These are phyloP conservation scores for mouse (Mus musculus) DNA, from an alignment of 2,113 vertebrate species.

Conservation along the genomic window DNA sequence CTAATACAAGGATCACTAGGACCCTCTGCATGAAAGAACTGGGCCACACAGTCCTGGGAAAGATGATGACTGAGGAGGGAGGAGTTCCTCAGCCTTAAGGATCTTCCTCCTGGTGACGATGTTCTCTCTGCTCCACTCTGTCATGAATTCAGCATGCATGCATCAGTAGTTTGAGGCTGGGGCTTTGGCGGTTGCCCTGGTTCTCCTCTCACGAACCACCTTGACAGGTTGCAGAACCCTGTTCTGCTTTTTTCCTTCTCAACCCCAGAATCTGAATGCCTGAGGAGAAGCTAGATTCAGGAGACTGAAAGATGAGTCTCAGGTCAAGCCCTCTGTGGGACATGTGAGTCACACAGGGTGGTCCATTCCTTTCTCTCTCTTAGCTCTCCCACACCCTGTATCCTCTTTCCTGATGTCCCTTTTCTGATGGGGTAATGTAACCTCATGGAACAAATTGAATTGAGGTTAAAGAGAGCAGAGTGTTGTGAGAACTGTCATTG, in stretches of 20 bases:
- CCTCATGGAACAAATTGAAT: background rate
- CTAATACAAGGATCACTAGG: background rate
- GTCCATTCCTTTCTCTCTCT: background rate
- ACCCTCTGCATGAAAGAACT: background rate
- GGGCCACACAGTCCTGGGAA: background rate
- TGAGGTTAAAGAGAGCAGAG: background rate
- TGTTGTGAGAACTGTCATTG: background rate
- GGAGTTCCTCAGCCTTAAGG: background rate
- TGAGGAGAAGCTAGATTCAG: background rate
- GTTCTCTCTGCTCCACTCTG: background rate
- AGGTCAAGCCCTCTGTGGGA: background rate
- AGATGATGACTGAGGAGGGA: background rate
- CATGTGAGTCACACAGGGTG: background rate
- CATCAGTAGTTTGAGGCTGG: background rate
- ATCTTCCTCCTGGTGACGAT: background rate
- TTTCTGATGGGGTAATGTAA: background rate
- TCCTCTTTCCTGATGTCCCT: background rate
- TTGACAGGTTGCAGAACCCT: background rate
- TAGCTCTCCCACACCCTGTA: background rate
- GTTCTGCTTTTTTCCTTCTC: background rate
- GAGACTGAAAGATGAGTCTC: background rate
- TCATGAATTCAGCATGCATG: background rate
- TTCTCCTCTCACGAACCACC: background rate
- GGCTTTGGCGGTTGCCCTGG: background rate
- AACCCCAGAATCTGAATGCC: background rate